Percentiles rank a stretch among this genome's conserved stretches.
These are phyloP conservation scores for Hypocryptadius cinnamomeus DNA, from an alignment of 2,113 vertebrate genomes.

Conservation along the genomic window DNA sequence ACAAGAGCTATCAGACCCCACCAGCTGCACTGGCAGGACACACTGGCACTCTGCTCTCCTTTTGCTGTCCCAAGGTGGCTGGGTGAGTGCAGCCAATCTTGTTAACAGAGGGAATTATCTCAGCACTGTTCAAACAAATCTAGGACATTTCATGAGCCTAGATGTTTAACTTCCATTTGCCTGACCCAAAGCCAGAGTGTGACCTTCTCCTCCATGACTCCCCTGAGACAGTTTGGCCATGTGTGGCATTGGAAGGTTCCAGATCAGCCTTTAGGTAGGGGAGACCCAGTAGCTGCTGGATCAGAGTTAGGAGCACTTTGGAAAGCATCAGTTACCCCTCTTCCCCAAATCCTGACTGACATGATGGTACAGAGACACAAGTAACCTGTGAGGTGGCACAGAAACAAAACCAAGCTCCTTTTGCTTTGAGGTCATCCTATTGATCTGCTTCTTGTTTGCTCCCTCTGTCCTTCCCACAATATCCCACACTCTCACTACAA, in stretches of 20 bases:
- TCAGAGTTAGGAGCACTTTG: neutral
- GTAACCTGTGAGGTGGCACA: neutral
- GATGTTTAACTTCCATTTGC: neutral
- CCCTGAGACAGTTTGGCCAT: neutral
- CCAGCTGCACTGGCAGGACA: slow-evolving; percentile 4
- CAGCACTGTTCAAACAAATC: neutral
- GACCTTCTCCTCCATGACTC: neutral
- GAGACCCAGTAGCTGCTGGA: neutral
- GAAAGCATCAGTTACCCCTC: neutral
- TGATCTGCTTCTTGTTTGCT: neutral
- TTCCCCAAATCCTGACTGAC: neutral
- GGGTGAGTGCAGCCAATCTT: neutral
- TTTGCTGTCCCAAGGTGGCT: neutral
- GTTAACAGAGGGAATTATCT: neutral
- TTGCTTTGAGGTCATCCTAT: neutral
- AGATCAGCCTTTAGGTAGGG: neutral
- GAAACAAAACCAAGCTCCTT: neutral
- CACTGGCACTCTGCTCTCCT: neutral
- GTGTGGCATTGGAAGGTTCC: neutral
- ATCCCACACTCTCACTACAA: neutral
- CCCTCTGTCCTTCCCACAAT: neutral
- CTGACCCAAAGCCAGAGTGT: neutral
- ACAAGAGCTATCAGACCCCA: neutral
- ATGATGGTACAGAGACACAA: neutral
- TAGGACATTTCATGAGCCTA: neutral